A percentile compares a stretch with the other conserved stretches of the same genome.
Conservation (phyloP, 2,797 vertebrate species). For the Crocidura indochinensis region DNA sequence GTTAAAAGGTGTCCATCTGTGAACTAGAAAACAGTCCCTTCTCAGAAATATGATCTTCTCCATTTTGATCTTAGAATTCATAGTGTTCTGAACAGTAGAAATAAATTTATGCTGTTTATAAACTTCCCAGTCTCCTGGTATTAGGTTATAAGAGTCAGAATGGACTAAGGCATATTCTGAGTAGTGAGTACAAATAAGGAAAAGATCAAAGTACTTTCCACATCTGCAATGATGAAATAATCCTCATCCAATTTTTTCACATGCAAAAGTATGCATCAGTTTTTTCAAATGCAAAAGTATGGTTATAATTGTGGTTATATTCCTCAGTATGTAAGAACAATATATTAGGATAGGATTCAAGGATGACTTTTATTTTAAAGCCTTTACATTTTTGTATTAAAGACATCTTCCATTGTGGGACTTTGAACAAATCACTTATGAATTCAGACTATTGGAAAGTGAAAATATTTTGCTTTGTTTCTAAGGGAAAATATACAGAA, state of each 20-base stretch:
- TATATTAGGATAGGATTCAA: too few relatives aligned
- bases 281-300: background rate
- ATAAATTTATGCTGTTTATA: background rate
- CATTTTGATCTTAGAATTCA: background rate
- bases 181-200: background rate
- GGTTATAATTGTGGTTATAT: background rate
- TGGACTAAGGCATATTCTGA: background rate
- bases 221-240: background rate
- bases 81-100: background rate
- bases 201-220: background rate
- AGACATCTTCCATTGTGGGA: background rate
- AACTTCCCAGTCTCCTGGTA: background rate
- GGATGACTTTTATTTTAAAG: background rate
- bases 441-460: background rate
- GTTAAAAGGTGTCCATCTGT: background rate
- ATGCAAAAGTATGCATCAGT: background rate
- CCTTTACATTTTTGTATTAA: background rate
- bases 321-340: background rate
- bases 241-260: background rate
- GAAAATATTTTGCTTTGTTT: background rate
- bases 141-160: background rate
- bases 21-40: background rate
- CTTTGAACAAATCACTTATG: background rate
- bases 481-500: conserved; percentile 55
- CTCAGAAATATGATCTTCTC: background rate